Evolutionary conservation across 2,797 vertebrate genomes (phyloP).

Genomic region (Gymnothorax reevesii): DNA sequence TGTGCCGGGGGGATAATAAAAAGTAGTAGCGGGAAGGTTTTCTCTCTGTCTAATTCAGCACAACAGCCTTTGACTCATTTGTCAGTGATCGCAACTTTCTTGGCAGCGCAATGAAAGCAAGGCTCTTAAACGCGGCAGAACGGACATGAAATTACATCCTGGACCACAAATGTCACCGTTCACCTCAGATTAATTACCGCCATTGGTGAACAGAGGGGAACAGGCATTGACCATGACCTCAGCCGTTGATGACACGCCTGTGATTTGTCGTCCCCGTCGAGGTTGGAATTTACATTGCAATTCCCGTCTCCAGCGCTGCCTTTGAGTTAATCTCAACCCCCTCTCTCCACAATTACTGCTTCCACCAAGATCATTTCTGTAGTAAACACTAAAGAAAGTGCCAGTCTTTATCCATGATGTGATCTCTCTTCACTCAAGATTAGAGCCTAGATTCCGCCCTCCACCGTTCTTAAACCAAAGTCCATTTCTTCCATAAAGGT

Average conservation of each 20-base stretch:
- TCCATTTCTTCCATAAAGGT: background rate
- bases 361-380: background rate
- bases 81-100: conserved; percentile 4
- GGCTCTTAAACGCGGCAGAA: background rate
- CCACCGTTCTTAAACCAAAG: background rate
- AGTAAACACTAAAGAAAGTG: background rate
- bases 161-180: background rate
- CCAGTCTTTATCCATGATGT: background rate
- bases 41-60: background rate
- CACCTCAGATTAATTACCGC: conserved; percentile 9
- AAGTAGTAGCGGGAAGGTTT: background rate
- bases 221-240: conserved; percentile 7
- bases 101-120: background rate
- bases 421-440: background rate
- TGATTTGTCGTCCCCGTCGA: conserved; percentile 2
- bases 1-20: too few relatives aligned
- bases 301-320: background rate
- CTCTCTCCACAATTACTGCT: background rate
- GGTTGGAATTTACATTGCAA: background rate
- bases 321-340: background rate
- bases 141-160: conserved; percentile 21
- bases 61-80: background rate
- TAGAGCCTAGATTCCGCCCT: background rate
- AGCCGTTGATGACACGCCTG: background rate
- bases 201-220: background rate